These are phyloP conservation scores for Phaonia tiefii DNA, from an alignment of 2,888 invertebrate species.

Conservation along the genomic window DNA sequence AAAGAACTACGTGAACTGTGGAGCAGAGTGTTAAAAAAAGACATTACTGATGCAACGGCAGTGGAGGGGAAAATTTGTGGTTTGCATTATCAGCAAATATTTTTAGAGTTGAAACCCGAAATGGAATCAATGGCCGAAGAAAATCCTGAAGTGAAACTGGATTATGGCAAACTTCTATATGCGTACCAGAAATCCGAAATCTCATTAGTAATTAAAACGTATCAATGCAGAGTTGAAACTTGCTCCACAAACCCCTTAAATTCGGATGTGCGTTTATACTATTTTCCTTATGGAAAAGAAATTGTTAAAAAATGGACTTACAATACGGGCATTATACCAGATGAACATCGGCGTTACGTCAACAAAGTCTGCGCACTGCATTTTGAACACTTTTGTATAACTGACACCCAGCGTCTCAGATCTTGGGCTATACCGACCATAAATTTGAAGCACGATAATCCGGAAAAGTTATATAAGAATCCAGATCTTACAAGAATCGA, in stretches of 20 bases:
- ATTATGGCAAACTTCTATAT: slow-evolving; percentile 50
- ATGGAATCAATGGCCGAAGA: slow-evolving; percentile 40
- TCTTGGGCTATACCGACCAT: slow-evolving; percentile 76
- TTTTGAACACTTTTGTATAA: slow-evolving; percentile 72
- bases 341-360: slow-evolving; percentile 71
- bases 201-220: slow-evolving; percentile 63
- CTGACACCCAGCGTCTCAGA: slow-evolving; percentile 70
- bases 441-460: slow-evolving; percentile 52
- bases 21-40: slow-evolving; percentile 53
- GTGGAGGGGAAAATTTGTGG: slow-evolving; percentile 67
- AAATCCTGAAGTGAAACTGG: slow-evolving; percentile 35
- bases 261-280: slow-evolving; percentile 71
- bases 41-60: slow-evolving; percentile 14
- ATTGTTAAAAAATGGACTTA: slow-evolving; percentile 73
- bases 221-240: slow-evolving; percentile 64
- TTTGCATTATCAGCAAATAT: slow-evolving; percentile 66
- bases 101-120: slow-evolving; percentile 46
- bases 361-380: slow-evolving; percentile 74
- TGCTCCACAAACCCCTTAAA: slow-evolving; percentile 63
- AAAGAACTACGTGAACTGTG: slow-evolving; percentile 62
- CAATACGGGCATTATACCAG: slow-evolving; percentile 71
- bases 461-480: slow-evolving; percentile 58
- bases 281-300: slow-evolving; percentile 71
- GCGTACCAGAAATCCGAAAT: slow-evolving; percentile 63
- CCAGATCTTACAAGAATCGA: slow-evolving; percentile 62